phyloP scores from a whole-genome alignment of 2,113 vertebrate genomes.

The Syngnathoides biaculeatus region DNA sequence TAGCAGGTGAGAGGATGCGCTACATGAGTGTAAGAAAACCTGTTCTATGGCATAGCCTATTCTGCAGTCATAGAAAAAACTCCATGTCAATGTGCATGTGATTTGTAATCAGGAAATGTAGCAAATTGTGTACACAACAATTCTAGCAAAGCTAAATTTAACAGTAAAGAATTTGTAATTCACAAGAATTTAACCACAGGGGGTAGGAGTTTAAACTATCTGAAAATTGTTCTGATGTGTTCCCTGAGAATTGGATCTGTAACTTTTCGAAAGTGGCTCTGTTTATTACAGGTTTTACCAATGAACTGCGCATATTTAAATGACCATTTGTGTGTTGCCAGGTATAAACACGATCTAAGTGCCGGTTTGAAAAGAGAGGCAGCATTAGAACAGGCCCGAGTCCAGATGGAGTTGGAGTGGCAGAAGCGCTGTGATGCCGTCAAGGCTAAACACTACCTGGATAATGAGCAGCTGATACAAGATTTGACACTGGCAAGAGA shows the following conservation, averaged over 20 bases:
- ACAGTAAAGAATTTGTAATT: too few species aligned
- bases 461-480: slow-evolving; percentile 74
- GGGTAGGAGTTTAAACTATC: too few species aligned
- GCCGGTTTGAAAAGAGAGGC: slow-evolving; percentile 65
- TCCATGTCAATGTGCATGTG: not conserved
- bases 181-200: too few species aligned
- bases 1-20: slow-evolving; percentile 58
- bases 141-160: too few species aligned
- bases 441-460: slow-evolving; percentile 65
- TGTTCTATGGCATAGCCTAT: not conserved
- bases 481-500: slow-evolving; percentile 67
- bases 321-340: slow-evolving; percentile 40
- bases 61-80: not conserved
- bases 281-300: not conserved
- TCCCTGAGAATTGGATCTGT: not conserved
- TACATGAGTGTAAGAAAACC: not conserved
- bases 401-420: slow-evolving; percentile 78
- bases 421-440: slow-evolving; percentile 70
- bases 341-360: slow-evolving; percentile 77
- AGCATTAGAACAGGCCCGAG: slow-evolving; percentile 68
- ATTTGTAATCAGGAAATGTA: too few species aligned
- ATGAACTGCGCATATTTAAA: not conserved
- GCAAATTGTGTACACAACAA: too few species aligned
- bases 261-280: not conserved
- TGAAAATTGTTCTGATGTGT: too few species aligned